Conservation (phyloP, 2,113 vertebrate genomes). For the Pedetes capensis region DNA sequence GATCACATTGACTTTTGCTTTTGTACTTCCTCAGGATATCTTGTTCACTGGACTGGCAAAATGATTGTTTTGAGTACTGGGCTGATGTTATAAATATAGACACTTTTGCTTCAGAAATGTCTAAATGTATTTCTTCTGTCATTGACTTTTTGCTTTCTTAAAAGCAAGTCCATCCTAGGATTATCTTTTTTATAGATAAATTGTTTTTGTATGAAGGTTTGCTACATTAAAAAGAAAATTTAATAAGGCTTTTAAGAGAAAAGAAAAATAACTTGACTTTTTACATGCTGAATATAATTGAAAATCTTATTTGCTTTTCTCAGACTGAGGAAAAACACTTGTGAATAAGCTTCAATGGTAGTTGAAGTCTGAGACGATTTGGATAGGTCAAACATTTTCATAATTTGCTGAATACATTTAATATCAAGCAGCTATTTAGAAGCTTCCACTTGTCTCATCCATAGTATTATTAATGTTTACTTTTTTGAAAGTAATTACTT, state of each 20-base stretch:
- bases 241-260: background rate
- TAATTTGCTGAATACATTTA: conserved; percentile 11
- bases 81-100: conserved; percentile 29
- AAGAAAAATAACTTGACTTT: background rate
- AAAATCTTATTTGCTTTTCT: background rate
- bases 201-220: background rate
- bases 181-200: conserved; percentile 8
- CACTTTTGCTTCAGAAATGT: background rate
- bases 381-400: background rate
- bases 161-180: background rate
- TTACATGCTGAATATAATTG: background rate
- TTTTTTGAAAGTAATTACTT: background rate
- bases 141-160: conserved; percentile 10
- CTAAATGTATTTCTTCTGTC: background rate
- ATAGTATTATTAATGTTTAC: background rate
- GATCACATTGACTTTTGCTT: background rate
- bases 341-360: background rate
- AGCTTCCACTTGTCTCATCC: background rate
- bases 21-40: background rate
- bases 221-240: background rate
- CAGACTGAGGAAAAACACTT: background rate
- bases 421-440: background rate
- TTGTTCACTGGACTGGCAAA: conserved; percentile 16
- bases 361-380: background rate
- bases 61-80: background rate